Evolutionary conservation across 92 coral and sea anemone species (phyloP), one percentile per base, ranked within the genome.

Genomic region (Paramuricea clavata): DNA sequence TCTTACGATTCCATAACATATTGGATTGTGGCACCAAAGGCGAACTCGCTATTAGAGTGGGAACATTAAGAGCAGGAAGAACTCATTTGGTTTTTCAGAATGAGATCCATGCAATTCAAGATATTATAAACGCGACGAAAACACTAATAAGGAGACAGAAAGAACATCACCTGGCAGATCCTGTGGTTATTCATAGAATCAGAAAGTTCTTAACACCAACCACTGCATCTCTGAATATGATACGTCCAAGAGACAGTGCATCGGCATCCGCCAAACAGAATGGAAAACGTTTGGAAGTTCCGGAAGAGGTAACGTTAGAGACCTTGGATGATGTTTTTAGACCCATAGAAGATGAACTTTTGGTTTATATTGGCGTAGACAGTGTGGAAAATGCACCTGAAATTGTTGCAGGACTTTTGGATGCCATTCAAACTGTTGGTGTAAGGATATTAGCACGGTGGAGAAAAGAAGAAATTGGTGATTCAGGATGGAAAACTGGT

Each of bases 1-100:
- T 92, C 47, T 69, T 89, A 27, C 74, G 84, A 83, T 76, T 73
- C 69, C 95, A 90, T 76, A 90, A 90, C 6, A 49, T 89, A 28
- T 39, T 90, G 56, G 91, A 87, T 67, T 81, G 93, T 89, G 93
- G 93, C 7, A 89, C 54, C 13, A 47, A 94, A 94, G 69, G 92
- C 87, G 84, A 47, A 47, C 19, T 47, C 13, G 54, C 54, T 10
- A 10, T 47, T 1, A 10, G 19, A 10, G 54, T 47, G 7, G 54
- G 19, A 10, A 47, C 54, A 15, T 17, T 47, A 47, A 3, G 42
- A 36, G 42, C 42, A 84, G 12, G 59, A 87, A 69, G 92, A 83
- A 3, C 92, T 83, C 62, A 83, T 91, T 89, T 33, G 84, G 22
- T 88, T 62, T 36, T 36, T 36, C 3, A 2, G 3, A 36, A 36